Conservation (phyloP, 1,140 invertebrate genomes). For the Polyergus mexicanus region DNA sequence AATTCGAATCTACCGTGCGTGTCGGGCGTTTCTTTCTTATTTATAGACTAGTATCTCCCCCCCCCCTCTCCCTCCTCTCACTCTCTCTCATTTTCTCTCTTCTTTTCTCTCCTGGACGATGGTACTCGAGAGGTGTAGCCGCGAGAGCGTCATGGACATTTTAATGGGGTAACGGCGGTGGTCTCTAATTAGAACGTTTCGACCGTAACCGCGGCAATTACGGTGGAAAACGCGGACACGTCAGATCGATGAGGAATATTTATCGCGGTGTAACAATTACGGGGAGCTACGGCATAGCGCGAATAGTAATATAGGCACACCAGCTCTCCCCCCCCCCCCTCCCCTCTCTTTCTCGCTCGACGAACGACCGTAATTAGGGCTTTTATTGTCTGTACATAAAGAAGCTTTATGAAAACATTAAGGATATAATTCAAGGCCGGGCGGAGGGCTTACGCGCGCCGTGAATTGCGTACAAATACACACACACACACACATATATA, state of each 20-base stretch:
- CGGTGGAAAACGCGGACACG: constrained; percentile 75
- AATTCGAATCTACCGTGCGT: constrained; percentile 14
- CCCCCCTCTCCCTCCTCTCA: background rate
- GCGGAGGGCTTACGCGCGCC: constrained; percentile 38
- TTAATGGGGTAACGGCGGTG: constrained; percentile 68
- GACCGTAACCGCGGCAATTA: constrained; percentile 77
- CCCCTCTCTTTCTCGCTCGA: constrained; percentile 41
- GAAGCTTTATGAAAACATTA: constrained; percentile 83
- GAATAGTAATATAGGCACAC: constrained; percentile 78
- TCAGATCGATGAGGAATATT: constrained; percentile 80
- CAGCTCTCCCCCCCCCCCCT: no score
- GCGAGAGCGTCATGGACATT: constrained; percentile 66
- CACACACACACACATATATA: background rate
- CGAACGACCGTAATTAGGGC: constrained; percentile 78
- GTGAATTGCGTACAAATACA: constrained; percentile 51
- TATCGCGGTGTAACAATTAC: constrained; percentile 78
- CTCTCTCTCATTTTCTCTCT: background rate
- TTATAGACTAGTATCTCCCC: constrained; percentile 14
- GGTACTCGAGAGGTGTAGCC: constrained; percentile 54
- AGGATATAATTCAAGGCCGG: constrained; percentile 78
- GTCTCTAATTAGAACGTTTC: constrained; percentile 79
- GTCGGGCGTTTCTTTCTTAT: constrained; percentile 33
- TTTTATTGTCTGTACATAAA: constrained; percentile 81
- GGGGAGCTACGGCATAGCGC: constrained; percentile 69
- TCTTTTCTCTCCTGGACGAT: background rate